Percentiles rank a stretch among this genome's conserved stretches.
phyloP scores from a whole-genome alignment of 2,888 invertebrate species.

The Hypomecis atomaria region DNA sequence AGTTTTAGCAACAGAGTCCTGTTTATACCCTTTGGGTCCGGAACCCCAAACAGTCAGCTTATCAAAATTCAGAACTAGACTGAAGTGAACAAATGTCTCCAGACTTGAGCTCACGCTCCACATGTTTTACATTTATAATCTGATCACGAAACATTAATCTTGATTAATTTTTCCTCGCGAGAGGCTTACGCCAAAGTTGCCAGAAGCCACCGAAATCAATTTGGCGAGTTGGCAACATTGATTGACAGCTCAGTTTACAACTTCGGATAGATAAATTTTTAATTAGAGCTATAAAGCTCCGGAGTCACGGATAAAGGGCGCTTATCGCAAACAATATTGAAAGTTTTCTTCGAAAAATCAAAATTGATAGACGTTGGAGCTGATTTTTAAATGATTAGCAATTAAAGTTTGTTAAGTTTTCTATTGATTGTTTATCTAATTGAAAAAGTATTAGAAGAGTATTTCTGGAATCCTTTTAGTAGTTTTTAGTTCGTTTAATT shows the following conservation, averaged over 20 bases:
- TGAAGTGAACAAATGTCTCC: not conserved
- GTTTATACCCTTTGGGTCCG: too few species aligned
- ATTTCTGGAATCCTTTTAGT: not conserved
- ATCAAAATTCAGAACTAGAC: not conserved
- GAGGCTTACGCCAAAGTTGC: constrained; percentile 12
- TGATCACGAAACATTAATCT: constrained; percentile 23
- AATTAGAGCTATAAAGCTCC: constrained; percentile 24
- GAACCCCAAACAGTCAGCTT: too few species aligned
- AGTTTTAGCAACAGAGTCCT: too few species aligned
- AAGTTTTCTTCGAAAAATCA: constrained; percentile 19
- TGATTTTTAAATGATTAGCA: constrained; percentile 2
- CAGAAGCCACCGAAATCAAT: constrained; percentile 26
- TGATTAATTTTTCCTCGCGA: constrained; percentile 26
- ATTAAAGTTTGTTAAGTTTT: not conserved
- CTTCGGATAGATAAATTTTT: constrained; percentile 26
- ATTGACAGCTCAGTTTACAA: constrained; percentile 24
- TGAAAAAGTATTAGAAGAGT: not conserved
- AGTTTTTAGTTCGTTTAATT: too few species aligned
- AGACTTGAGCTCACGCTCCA: not conserved
- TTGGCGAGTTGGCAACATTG: constrained; percentile 30
- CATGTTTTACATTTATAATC: constrained; percentile 16
- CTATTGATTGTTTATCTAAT: not conserved
- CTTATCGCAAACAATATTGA: constrained; percentile 23
- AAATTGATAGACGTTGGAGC: not conserved
- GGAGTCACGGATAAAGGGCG: constrained; percentile 25